phyloP scores from a whole-genome alignment of 2,888 invertebrate genomes.

The Notodonta ziczac region DNA sequence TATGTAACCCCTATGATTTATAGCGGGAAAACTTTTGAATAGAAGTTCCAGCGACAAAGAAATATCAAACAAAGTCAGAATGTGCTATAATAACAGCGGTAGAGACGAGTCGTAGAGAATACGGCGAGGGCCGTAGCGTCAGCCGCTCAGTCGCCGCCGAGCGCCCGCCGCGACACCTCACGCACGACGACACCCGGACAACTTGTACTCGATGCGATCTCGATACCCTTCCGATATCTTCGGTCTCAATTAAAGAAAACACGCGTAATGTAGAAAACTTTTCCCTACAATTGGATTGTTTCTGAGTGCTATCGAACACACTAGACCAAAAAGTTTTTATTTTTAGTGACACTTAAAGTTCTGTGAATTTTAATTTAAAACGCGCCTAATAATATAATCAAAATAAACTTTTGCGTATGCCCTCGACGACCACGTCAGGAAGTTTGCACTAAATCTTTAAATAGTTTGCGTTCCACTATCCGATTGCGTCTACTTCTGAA shows the following conservation, averaged over 20 bases:
- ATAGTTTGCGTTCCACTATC: constrained; percentile 5
- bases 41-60: constrained; percentile 28
- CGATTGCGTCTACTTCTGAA: constrained; percentile 16
- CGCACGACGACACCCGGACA: constrained; percentile 37
- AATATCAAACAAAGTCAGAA: constrained; percentile 22
- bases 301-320: background rate
- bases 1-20: constrained; percentile 28
- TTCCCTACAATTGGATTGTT: background rate
- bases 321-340: background rate
- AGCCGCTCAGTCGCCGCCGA: constrained; percentile 41
- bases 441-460: constrained; percentile 23
- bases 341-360: constrained; percentile 4
- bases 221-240: constrained; percentile 12
- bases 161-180: constrained; percentile 42
- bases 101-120: constrained; percentile 28
- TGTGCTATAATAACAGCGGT: constrained; percentile 25
- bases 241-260: background rate
- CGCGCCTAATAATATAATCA: constrained; percentile 13
- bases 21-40: constrained; percentile 29
- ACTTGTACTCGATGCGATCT: constrained; percentile 43
- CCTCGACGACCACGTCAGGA: constrained; percentile 9
- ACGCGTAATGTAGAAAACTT: constrained; percentile 5
- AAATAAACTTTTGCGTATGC: constrained; percentile 5
- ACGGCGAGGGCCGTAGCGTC: constrained; percentile 31
- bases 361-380: constrained; percentile 22